phyloP scores from a whole-genome alignment of 2,113 vertebrate genomes.

The Pelecanoides urinatrix region DNA sequence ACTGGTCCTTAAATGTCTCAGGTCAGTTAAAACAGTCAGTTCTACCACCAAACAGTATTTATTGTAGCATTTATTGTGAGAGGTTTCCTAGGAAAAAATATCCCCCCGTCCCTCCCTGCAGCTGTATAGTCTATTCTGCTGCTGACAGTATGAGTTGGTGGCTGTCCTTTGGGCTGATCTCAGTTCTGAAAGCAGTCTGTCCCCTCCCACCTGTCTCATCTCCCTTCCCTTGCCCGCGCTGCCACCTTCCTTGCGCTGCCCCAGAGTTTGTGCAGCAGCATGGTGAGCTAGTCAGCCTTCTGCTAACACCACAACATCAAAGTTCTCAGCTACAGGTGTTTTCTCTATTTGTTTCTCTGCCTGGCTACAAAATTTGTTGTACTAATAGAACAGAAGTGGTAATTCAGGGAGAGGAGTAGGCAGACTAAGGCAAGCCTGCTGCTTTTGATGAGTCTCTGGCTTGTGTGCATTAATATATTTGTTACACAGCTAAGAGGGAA shows the following conservation, averaged over 20 bases:
- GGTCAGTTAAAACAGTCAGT: neutral
- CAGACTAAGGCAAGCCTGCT: neutral
- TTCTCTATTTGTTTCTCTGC: neutral
- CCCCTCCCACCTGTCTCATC: neutral
- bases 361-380: neutral
- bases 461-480: neutral
- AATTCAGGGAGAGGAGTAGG: neutral
- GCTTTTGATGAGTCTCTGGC: neutral
- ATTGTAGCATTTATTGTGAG: neutral
- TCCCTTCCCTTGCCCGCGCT: neutral
- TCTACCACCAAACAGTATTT: neutral
- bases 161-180: neutral
- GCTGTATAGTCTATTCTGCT: neutral
- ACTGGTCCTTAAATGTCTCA: neutral
- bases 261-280: accelerated
- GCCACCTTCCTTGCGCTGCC: neutral
- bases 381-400: neutral
- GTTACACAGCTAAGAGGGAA: neutral
- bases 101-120: accelerated
- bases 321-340: neutral
- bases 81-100: neutral
- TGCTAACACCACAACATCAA: accelerated
- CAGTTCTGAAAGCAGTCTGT: neutral
- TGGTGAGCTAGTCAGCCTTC: neutral
- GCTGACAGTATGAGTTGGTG: neutral